phyloP scores from a whole-genome alignment of 2,888 invertebrate species.

The Catocala fraxini region DNA sequence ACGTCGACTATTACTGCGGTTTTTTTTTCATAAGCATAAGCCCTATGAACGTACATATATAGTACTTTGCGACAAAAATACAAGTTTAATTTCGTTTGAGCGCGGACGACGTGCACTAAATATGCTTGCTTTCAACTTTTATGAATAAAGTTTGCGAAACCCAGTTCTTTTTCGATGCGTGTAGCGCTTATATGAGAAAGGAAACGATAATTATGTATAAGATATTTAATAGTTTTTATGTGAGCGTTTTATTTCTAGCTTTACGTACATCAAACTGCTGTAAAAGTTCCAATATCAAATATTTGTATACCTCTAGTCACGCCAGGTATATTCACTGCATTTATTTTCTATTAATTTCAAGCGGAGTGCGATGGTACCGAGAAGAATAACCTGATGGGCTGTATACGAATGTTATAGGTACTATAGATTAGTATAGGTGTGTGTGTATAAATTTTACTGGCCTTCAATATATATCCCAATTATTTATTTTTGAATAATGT shows the following conservation, averaged over 20 bases:
- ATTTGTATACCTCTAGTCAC: slow-evolving; percentile 5
- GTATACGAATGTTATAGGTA: neutral
- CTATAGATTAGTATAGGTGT: neutral
- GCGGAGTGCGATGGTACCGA: neutral
- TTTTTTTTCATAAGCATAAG: slow-evolving; percentile 61
- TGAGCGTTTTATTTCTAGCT: slow-evolving; percentile 18
- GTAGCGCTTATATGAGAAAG: slow-evolving; percentile 23
- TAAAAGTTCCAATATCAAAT: slow-evolving; percentile 25
- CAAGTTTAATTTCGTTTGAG: slow-evolving; percentile 60
- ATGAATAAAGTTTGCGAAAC: slow-evolving; percentile 56
- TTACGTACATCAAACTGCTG: slow-evolving; percentile 12
- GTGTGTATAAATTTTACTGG: no score
- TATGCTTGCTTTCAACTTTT: slow-evolving; percentile 59
- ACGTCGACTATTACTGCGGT: slow-evolving; percentile 59
- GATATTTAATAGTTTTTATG: slow-evolving; percentile 34
- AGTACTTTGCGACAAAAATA: slow-evolving; percentile 42
- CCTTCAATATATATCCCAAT: no score
- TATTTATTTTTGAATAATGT: no score
- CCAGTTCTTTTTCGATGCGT: slow-evolving; percentile 29
- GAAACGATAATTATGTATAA: slow-evolving; percentile 23
- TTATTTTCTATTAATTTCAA: slow-evolving; percentile 9
- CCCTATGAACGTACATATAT: slow-evolving; percentile 40
- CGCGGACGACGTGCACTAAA: slow-evolving; percentile 49
- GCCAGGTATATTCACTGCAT: slow-evolving; percentile 7
- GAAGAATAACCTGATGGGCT: neutral